Conservation (phyloP, 2,888 invertebrate species). For the Tipula vernalis region DNA sequence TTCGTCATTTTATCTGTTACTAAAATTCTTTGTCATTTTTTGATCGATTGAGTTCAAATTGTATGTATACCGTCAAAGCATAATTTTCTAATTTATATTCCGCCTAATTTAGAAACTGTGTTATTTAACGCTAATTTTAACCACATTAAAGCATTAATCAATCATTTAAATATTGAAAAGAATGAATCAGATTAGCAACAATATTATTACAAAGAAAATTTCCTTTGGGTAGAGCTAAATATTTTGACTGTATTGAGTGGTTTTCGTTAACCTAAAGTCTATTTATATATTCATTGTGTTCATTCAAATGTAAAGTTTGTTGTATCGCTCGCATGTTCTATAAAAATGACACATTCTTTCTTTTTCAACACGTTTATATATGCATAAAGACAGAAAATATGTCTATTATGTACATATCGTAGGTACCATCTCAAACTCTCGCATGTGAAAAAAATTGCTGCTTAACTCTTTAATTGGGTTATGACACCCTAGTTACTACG, state of each 20-base stretch:
- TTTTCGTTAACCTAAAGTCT: neutral
- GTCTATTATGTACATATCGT: neutral
- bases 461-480: no score
- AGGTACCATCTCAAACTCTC: no score
- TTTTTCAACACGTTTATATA: neutral
- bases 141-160: neutral
- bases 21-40: neutral
- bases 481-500: no score
- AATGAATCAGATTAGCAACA: no score
- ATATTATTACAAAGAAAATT: neutral
- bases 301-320: neutral
- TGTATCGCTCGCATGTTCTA: neutral
- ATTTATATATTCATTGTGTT: neutral
- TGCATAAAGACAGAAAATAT: neutral
- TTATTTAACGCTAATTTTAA: neutral
- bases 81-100: neutral
- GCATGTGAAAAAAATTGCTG: no score
- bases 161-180: neutral
- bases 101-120: neutral
- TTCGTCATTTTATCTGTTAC: no score
- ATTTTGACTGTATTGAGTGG: neutral
- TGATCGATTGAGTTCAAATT: neutral
- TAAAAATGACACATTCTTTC: neutral
- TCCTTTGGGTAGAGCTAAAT: no score
- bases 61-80: neutral